phyloP scores from a whole-genome alignment of 2,888 invertebrate genomes.

The Pachymerium ferrugineum region DNA sequence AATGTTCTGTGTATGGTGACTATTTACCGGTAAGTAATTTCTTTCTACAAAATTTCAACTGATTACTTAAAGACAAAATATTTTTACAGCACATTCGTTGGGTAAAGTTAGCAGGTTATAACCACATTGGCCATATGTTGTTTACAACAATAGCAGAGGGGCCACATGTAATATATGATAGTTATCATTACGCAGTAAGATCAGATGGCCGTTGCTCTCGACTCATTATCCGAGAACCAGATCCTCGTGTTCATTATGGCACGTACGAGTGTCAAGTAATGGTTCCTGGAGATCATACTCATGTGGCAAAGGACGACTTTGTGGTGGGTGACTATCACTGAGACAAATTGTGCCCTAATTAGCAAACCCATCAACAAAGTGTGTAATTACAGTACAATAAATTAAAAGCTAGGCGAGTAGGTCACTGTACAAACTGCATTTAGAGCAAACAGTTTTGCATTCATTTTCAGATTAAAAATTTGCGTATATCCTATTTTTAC shows the following conservation, averaged over 20 bases:
- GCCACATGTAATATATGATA: slow-evolving; percentile 33
- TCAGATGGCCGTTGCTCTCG: slow-evolving; percentile 35
- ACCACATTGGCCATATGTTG: slow-evolving; percentile 33
- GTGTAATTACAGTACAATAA: neutral
- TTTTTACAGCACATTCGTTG: slow-evolving; percentile 34
- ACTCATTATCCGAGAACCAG: slow-evolving; percentile 35
- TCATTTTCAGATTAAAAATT: no score
- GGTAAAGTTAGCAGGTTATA: slow-evolving; percentile 35
- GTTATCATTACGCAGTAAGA: slow-evolving; percentile 35
- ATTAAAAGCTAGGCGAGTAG: neutral
- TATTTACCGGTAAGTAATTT: slow-evolving; percentile 31
- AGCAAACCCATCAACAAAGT: no score
- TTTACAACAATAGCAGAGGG: slow-evolving; percentile 36
- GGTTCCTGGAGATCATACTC: slow-evolving; percentile 34
- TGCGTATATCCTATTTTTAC: no score
- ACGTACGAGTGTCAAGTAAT: slow-evolving; percentile 35
- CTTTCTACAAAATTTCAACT: neutral
- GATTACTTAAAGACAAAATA: neutral
- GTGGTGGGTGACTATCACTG: slow-evolving; percentile 33
- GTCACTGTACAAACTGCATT: neutral
- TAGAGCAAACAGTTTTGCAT: neutral
- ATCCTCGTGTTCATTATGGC: slow-evolving; percentile 35
- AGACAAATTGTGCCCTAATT: neutral
- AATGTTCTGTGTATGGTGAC: slow-evolving; percentile 34
- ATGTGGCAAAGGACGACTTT: slow-evolving; percentile 36